These are phyloP conservation scores for Rhincodon typus DNA, from an alignment of 2,797 vertebrate genomes.

Conservation along the genomic window DNA sequence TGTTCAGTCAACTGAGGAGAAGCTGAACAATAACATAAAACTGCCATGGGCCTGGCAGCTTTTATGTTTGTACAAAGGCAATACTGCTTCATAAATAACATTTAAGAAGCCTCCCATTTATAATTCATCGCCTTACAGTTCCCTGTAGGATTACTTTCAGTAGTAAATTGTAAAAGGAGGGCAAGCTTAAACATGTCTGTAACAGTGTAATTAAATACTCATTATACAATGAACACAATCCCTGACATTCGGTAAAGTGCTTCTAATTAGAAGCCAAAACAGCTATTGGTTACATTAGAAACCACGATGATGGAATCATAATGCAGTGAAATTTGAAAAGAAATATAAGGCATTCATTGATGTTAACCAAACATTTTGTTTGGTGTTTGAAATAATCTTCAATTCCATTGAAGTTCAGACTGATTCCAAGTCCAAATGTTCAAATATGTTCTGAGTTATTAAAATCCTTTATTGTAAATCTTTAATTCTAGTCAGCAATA, in stretches of 20 bases:
- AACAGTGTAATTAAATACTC: neutral
- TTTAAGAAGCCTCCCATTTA: neutral
- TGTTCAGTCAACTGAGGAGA: neutral
- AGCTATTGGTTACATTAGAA: neutral
- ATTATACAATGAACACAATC: neutral
- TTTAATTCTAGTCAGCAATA: neutral
- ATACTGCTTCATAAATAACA: neutral
- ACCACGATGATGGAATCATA: neutral
- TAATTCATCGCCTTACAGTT: conserved; percentile 1
- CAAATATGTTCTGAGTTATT: neutral
- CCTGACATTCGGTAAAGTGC: neutral
- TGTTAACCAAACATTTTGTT: neutral
- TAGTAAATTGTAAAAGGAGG: neutral
- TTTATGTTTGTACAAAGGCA: neutral
- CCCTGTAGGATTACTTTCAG: neutral
- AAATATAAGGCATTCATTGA: neutral
- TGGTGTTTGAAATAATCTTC: neutral
- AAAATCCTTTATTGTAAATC: neutral
- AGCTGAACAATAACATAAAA: neutral
- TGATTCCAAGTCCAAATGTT: neutral
- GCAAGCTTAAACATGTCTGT: conserved; percentile 19
- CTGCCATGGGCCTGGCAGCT: neutral
- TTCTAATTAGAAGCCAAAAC: neutral
- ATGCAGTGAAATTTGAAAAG: neutral
- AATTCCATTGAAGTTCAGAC: neutral